Percentiles rank a stretch among this genome's conserved stretches.
Conservation (phyloP, 1,140 invertebrate species). For the Aphelenchoides avenae region DNA sequence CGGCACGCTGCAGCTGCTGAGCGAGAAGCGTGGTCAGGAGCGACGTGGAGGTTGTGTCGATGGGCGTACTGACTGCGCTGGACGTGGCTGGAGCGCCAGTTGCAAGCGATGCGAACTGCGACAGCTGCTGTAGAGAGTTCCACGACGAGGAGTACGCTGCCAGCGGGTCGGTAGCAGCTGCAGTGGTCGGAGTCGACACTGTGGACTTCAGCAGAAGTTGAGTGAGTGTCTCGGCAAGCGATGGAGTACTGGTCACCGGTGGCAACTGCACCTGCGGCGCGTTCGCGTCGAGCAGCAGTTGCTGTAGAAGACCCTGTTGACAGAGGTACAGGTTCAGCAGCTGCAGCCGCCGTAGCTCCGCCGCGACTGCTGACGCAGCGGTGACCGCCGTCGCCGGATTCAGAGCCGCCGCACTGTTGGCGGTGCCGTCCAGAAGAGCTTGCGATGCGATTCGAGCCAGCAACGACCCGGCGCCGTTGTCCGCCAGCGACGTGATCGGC, state of each 20-base stretch:
- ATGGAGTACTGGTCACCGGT: background rate
- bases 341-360: constrained; percentile 22
- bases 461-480: background rate
- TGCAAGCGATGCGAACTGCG: too few relatives aligned
- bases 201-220: too few relatives aligned
- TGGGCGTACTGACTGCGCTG: too few relatives aligned
- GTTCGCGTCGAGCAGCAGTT: background rate
- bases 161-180: too few relatives aligned
- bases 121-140: too few relatives aligned
- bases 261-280: background rate
- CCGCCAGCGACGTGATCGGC: background rate
- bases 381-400: constrained; percentile 12
- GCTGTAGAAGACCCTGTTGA: constrained; percentile 14
- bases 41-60: too few relatives aligned
- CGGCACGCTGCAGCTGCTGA: too few relatives aligned
- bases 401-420: background rate
- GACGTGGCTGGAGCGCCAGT: too few relatives aligned
- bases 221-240: background rate
- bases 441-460: constrained; percentile 3
- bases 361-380: constrained; percentile 7
- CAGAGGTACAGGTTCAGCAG: constrained; percentile 27
- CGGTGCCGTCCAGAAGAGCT: constrained; percentile 7
- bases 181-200: too few relatives aligned
- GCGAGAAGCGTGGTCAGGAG: too few relatives aligned
- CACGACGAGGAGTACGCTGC: too few relatives aligned